Evolutionary conservation across 2,888 invertebrate genomes (phyloP).

Genomic region (Graphium colonna): DNA sequence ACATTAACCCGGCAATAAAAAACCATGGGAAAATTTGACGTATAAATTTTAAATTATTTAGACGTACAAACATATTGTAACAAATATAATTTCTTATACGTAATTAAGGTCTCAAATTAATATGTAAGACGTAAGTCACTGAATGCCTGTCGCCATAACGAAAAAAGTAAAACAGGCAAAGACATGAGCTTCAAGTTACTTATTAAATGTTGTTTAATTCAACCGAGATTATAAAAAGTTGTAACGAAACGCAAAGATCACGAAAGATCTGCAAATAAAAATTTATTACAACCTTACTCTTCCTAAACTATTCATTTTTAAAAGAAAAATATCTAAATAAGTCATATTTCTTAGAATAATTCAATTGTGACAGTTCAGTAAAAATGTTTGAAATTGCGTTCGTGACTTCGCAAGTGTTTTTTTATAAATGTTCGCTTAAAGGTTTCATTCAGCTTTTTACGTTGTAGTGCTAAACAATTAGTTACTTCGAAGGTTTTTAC

Average conservation of each 20-base stretch:
- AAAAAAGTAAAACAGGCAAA: background rate
- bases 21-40: no score
- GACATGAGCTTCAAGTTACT: background rate
- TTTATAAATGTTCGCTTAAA: slow-evolving; percentile 1
- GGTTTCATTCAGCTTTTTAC: slow-evolving; percentile 20
- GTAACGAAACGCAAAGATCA: background rate
- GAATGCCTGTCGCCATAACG: background rate
- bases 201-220: background rate
- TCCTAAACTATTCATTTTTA: background rate
- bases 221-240: background rate
- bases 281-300: background rate
- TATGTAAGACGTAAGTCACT: no score
- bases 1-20: no score
- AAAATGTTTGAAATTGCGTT: slow-evolving; percentile 7
- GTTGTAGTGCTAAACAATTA: slow-evolving; percentile 35
- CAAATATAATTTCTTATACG: no score
- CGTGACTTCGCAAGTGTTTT: slow-evolving; percentile 4
- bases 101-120: no score
- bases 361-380: slow-evolving; percentile 1
- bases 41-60: no score
- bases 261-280: background rate
- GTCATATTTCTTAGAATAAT: slow-evolving; percentile 9
- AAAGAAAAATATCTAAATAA: background rate
- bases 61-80: no score
- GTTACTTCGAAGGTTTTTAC: no score